Percentiles rank a stretch among this genome's conserved stretches.
phyloP scores from a whole-genome alignment of 2,888 invertebrate species.

The Plemyria rubiginata region DNA sequence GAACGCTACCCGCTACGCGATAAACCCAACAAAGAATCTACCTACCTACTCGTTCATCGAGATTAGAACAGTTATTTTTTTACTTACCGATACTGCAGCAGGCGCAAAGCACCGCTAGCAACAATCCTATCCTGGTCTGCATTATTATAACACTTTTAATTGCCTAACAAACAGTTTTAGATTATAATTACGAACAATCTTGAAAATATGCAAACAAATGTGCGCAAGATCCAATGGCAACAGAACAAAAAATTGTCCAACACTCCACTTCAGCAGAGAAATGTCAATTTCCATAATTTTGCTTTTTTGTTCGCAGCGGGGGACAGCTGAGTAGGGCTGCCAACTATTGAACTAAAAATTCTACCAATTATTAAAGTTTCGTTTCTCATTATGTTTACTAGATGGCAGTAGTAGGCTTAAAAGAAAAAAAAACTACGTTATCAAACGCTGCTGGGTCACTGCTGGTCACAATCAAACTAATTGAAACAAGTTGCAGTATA shows the following conservation, averaged over 20 bases:
- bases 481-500: no score
- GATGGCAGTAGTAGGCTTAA: no score
- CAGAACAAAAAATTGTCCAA: conserved; percentile 31
- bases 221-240: conserved; percentile 50
- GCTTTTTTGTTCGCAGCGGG: background rate
- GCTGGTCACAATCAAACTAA: no score
- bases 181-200: conserved; percentile 47
- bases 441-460: no score
- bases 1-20: conserved; percentile 42
- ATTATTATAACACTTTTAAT: conserved; percentile 58
- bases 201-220: conserved; percentile 56
- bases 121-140: conserved; percentile 61
- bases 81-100: conserved; percentile 67
- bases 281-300: conserved; percentile 47
- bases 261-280: conserved; percentile 39
- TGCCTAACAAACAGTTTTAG: conserved; percentile 37
- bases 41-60: conserved; percentile 24
- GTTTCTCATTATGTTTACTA: no score
- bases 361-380: conserved; percentile 7
- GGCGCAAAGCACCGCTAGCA: conserved; percentile 66
- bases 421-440: no score
- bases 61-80: conserved; percentile 47
- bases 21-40: conserved; percentile 62
- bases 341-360: conserved; percentile 27
- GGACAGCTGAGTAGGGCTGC: conserved; percentile 63